Conservation (phyloP, 2,113 vertebrate species). For the Hepsetus odoe region DNA sequence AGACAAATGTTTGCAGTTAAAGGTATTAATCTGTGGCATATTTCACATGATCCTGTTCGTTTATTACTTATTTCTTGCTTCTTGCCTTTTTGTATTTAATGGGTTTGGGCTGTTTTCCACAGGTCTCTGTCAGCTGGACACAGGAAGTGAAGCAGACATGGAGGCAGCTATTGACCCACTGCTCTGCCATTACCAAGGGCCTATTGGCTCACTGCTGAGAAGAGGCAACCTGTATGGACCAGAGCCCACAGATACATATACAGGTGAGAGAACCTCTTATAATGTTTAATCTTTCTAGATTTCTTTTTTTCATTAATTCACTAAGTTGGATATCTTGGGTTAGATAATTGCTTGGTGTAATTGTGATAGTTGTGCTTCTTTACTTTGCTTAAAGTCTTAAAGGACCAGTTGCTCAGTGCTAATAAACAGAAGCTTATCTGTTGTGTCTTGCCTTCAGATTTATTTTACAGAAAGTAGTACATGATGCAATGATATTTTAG, state of each 20-base stretch:
- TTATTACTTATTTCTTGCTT: background rate
- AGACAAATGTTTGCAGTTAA: background rate
- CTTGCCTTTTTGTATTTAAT: background rate
- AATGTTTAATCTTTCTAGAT: background rate
- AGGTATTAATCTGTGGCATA: background rate
- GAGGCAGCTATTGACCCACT: slow-evolving; percentile 85
- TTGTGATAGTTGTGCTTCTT: background rate
- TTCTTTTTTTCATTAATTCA: too few relatives aligned
- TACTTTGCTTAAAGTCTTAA: background rate
- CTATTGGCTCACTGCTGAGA: slow-evolving; percentile 78
- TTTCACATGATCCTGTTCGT: too few relatives aligned
- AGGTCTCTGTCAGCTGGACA: slow-evolving; percentile 87
- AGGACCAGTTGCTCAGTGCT: background rate
- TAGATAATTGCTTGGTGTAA: background rate
- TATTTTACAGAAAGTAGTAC: background rate
- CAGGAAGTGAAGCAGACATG: slow-evolving; percentile 86
- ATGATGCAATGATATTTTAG: background rate
- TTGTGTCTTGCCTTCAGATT: background rate
- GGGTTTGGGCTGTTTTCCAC: slow-evolving; percentile 48
- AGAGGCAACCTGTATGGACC: slow-evolving; percentile 76
- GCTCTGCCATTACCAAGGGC: slow-evolving; percentile 84
- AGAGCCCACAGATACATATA: slow-evolving; percentile 73
- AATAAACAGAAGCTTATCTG: background rate
- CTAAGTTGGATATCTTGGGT: background rate
- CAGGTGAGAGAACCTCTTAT: slow-evolving; percentile 60